These are phyloP conservation scores for Aphis craccivora DNA, from an alignment of 1,140 invertebrate genomes.

Conservation along the genomic window DNA sequence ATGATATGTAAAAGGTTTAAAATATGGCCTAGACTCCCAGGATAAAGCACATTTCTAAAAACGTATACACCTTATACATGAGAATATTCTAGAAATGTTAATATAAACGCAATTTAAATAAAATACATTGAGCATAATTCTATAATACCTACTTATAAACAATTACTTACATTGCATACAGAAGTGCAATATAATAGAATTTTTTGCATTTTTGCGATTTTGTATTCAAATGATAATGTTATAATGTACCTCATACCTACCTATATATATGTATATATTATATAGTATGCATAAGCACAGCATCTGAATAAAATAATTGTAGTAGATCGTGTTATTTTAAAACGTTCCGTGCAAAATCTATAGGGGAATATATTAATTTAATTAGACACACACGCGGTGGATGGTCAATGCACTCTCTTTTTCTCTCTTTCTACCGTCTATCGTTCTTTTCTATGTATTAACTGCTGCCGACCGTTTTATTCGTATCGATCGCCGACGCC, in stretches of 20 bases:
- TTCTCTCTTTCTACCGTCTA: not conserved
- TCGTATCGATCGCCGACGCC: not conserved
- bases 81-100: not conserved
- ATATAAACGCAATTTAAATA: not conserved
- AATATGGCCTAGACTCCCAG: not conserved
- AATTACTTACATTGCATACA: conserved; percentile 8
- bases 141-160: not conserved
- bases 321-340: conserved; percentile 34
- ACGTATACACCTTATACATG: not conserved
- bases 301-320: conserved; percentile 6
- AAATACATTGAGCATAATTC: not conserved
- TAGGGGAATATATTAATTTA: conserved; percentile 53
- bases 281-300: not conserved
- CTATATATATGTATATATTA: not conserved
- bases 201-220: not conserved
- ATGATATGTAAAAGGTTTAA: not conserved
- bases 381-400: conserved; percentile 51
- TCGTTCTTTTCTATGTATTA: not conserved
- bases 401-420: conserved; percentile 53
- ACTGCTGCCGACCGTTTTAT: not conserved
- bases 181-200: not conserved
- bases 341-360: conserved; percentile 46
- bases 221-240: not conserved
- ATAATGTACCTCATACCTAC: not conserved
- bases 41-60: not conserved